These are phyloP conservation scores for Notarius lentiginosus DNA, from an alignment of 2,113 vertebrate species.

Conservation along the genomic window DNA sequence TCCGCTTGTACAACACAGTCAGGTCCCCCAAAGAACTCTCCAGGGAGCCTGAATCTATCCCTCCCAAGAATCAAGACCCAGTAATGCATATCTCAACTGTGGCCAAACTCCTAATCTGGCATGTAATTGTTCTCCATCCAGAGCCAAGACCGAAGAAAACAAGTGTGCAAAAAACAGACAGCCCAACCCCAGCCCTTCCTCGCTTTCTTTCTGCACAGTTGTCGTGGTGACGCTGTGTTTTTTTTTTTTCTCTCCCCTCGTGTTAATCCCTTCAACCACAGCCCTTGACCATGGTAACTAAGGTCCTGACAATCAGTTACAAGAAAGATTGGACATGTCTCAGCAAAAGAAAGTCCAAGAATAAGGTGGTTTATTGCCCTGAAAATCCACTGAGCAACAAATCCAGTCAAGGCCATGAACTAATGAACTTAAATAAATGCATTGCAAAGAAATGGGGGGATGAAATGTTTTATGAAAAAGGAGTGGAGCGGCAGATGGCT, in stretches of 20 bases:
- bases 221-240: conserved; percentile 65
- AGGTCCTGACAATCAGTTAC: conserved; percentile 46
- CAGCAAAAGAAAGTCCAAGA: not conserved
- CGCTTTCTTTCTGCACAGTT: conserved; percentile 54
- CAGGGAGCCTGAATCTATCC: conserved; percentile 45
- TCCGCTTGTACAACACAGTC: not conserved
- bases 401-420: conserved; percentile 21
- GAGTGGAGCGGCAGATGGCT: conserved; percentile 58
- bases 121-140: conserved; percentile 70
- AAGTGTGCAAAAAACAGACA: conserved; percentile 55
- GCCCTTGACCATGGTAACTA: conserved; percentile 62
- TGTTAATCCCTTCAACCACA: conserved; percentile 70
- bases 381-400: not conserved
- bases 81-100: conserved; percentile 51
- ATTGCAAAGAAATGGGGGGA: conserved; percentile 34
- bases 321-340: not conserved
- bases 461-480: conserved; percentile 27
- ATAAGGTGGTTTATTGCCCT: not conserved
- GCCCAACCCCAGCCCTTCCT: conserved; percentile 50
- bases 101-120: conserved; percentile 66
- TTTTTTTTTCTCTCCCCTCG: conserved; percentile 30
- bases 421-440: conserved; percentile 35
- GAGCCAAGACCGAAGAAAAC: conserved; percentile 62
- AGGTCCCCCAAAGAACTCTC: conserved; percentile 33
- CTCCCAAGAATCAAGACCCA: conserved; percentile 48